Evolutionary conservation across 1,140 invertebrate genomes (phyloP).

Genomic region (Lasioglossum albipes): DNA sequence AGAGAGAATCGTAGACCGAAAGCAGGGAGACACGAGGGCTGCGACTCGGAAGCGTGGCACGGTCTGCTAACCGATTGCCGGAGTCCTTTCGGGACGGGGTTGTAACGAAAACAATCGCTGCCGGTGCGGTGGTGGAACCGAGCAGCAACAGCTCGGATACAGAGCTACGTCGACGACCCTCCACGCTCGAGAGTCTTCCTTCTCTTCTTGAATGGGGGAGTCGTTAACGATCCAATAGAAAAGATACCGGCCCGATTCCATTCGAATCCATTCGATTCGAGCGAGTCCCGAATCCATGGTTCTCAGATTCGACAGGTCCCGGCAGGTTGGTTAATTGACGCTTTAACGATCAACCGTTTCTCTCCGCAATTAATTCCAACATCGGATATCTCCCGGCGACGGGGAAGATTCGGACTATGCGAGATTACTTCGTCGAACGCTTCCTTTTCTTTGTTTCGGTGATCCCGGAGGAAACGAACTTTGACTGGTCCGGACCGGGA

Average conservation of each 20-base stretch:
- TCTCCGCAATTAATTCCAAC: background rate
- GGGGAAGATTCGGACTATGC: background rate
- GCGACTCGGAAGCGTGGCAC: slow-evolving; percentile 29
- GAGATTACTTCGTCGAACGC: too few relatives aligned
- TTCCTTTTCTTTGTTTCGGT: too few relatives aligned
- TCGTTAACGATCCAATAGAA: slow-evolving; percentile 11
- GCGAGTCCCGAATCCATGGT: background rate
- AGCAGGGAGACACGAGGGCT: background rate
- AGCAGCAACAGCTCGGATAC: slow-evolving; percentile 10
- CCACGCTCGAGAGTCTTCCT: slow-evolving; percentile 7
- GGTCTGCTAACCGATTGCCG: slow-evolving; percentile 29
- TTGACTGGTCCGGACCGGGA: too few relatives aligned
- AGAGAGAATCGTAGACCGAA: too few relatives aligned
- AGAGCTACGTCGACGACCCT: slow-evolving; percentile 14
- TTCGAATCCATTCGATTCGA: background rate
- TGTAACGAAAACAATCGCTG: slow-evolving; percentile 47
- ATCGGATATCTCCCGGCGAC: background rate
- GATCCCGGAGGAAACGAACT: background rate
- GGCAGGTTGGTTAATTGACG: background rate
- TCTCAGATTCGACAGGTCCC: background rate
- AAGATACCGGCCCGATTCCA: background rate
- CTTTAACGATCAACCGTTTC: slow-evolving; percentile 4
- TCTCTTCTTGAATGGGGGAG: background rate
- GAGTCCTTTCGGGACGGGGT: slow-evolving; percentile 7
- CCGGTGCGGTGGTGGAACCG: background rate